Conservation (phyloP, 1,140 invertebrate genomes). For the Archegozetes longisetosus region DNA sequence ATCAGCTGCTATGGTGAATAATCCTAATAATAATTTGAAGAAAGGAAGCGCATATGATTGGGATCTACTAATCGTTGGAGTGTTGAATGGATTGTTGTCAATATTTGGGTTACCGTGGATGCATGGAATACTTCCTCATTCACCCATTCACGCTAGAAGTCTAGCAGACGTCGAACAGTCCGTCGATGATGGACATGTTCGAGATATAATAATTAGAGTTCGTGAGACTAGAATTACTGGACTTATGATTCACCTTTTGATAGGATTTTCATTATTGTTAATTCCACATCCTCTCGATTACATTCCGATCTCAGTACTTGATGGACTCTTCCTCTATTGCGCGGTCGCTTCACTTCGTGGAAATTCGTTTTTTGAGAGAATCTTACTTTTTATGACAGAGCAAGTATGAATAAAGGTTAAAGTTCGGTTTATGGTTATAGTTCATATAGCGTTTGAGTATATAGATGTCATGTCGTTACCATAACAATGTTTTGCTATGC, state of each 20-base stretch:
- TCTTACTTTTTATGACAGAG: slow-evolving; percentile 44
- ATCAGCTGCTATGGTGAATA: slow-evolving; percentile 35
- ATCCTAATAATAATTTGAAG: slow-evolving; percentile 30
- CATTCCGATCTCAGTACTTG: slow-evolving; percentile 44
- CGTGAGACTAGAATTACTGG: slow-evolving; percentile 44
- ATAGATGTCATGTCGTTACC: too few relatives aligned
- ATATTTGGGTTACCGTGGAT: slow-evolving; percentile 45
- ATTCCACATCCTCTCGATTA: slow-evolving; percentile 40
- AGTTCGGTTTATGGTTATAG: too few relatives aligned
- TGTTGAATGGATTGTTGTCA: slow-evolving; percentile 43
- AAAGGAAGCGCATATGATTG: slow-evolving; percentile 20
- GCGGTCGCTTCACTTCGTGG: slow-evolving; percentile 44
- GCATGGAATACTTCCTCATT: slow-evolving; percentile 44
- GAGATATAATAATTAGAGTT: slow-evolving; percentile 44
- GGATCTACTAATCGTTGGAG: slow-evolving; percentile 19
- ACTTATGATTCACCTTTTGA: slow-evolving; percentile 42
- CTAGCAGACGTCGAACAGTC: slow-evolving; percentile 46
- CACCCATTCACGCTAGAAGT: slow-evolving; percentile 43
- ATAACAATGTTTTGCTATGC: too few relatives aligned
- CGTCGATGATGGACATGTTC: slow-evolving; percentile 44
- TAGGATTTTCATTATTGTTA: slow-evolving; percentile 42
- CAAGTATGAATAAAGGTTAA: too few relatives aligned
- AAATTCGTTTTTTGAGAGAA: slow-evolving; percentile 47
- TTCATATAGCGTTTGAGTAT: too few relatives aligned
- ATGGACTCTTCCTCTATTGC: slow-evolving; percentile 47